A percentile compares a stretch with the other conserved stretches of the same genome.
Conservation (phyloP, 2,797 vertebrate species). For the Gymnopithys bicolor region DNA sequence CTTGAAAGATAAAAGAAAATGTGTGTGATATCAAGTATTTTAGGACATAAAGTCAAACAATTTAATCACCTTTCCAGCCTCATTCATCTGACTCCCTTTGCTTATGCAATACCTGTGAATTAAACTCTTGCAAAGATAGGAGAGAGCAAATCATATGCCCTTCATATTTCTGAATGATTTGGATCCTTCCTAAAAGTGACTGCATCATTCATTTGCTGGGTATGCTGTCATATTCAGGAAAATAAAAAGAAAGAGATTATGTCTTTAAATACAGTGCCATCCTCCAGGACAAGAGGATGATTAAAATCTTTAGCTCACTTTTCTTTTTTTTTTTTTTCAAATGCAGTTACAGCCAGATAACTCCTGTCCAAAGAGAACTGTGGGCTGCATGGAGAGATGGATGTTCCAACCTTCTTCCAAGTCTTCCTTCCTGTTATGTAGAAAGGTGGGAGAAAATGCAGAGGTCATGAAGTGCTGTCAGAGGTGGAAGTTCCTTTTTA, state of each 20-base stretch:
- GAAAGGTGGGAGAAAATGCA: background rate
- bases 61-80: background rate
- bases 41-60: background rate
- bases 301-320: background rate
- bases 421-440: background rate
- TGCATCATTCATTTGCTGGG: background rate
- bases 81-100: background rate
- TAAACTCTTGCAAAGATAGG: background rate
- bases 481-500: background rate
- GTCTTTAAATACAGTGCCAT: background rate
- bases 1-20: constrained; percentile 32
- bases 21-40: background rate
- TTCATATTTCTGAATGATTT: background rate
- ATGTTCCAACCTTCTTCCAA: background rate
- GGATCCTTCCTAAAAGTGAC: background rate
- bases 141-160: background rate
- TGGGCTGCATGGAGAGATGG: background rate
- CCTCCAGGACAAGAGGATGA: background rate
- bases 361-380: background rate
- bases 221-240: background rate
- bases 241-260: background rate
- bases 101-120: background rate
- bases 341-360: background rate
- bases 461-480: background rate
- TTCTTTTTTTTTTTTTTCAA: background rate